Evolutionary conservation across 2,797 vertebrate genomes (phyloP).

Genomic region (Anolis apletophallus): DNA sequence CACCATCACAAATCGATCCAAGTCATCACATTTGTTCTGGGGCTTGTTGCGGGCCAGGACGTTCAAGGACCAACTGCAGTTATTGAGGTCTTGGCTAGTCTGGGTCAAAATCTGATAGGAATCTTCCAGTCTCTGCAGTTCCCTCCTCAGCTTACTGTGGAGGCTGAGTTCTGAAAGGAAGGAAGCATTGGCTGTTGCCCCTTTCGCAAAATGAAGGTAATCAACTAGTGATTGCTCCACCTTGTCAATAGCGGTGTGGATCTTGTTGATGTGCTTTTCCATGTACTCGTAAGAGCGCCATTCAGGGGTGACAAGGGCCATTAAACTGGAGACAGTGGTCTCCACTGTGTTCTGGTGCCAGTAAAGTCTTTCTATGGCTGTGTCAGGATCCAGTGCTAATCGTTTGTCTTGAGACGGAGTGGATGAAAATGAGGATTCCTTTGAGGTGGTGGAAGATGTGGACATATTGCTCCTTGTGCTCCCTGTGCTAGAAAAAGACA

Average conservation of each 20-base stretch:
- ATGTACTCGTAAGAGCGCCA: constrained; percentile 90
- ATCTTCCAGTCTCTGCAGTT: constrained; percentile 91
- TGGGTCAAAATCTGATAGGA: constrained; percentile 94
- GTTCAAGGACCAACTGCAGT: constrained; percentile 87
- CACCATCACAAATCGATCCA: constrained; percentile 95
- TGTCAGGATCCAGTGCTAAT: constrained; percentile 83
- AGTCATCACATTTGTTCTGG: constrained; percentile 88
- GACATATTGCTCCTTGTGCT: constrained; percentile 97
- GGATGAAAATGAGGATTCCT: constrained; percentile 82
- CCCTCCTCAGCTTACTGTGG: constrained; percentile 88
- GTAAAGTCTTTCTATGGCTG: constrained; percentile 86
- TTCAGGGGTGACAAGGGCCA: constrained; percentile 81
- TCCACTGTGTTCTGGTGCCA: constrained; percentile 87
- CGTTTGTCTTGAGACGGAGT: constrained; percentile 85
- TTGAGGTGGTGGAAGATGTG: constrained; percentile 91
- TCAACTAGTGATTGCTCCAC: constrained; percentile 85
- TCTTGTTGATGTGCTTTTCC: constrained; percentile 89
- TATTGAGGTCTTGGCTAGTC: constrained; percentile 86
- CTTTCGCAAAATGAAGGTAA: constrained; percentile 87
- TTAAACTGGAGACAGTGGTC: constrained; percentile 79
- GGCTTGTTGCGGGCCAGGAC: constrained; percentile 81
- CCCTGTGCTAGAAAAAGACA: constrained; percentile 95
- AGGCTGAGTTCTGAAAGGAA: constrained; percentile 84
- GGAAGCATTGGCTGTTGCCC: constrained; percentile 84
- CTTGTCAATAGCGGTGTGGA: constrained; percentile 84